Base-by-base conservation (phyloP, 2,888 invertebrate species). In the Autographa gamma region DNA sequence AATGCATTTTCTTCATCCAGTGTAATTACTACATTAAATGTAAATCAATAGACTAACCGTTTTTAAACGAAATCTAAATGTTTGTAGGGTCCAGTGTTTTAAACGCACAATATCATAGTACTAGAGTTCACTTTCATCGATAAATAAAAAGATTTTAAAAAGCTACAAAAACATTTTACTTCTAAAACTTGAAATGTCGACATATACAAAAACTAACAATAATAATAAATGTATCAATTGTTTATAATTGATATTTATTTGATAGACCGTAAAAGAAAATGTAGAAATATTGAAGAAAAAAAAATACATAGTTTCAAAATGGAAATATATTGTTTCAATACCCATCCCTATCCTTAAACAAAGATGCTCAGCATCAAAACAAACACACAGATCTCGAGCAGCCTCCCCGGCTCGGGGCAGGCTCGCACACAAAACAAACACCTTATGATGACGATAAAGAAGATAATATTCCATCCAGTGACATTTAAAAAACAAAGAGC, bases 71-170 rank as follows among this genome's bases (percentile, higher is more conserved):
- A 95, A 94, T 95, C 93, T 95, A 92, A 95, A 94, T 95, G 95
- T 95, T 93, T 89, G 94, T 95, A 95, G 95, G 95, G 95, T 95
- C 95, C 95, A 95, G 95, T 95, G 95, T 95, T 93, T 88, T 89
- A 87, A 93, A 95, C 95, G 96, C 96, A 96, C 96, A 95, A 95
- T 95, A 94, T 94, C 94, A 94, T 95, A 93, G 93, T 90, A 90
- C 91, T 94, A 94, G 93, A 93, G 81, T 87, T 93, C 95, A 95
- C 95, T 93, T 91, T 93, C 94, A 93, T 93, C 92, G 87, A 89
- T 90, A 88, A 90, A 83, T 80, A 83, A 92, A 89, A 86, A 84
- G 63, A 86, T 90, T 91, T 91, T 89, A 86, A 91, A 92, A 92
- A 92, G 88, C 87, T 88, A 91, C 91, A 92, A 91, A 91, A 91